Conservation (phyloP, 2,888 invertebrate genomes). For the Caenorhabditis imperialis region DNA sequence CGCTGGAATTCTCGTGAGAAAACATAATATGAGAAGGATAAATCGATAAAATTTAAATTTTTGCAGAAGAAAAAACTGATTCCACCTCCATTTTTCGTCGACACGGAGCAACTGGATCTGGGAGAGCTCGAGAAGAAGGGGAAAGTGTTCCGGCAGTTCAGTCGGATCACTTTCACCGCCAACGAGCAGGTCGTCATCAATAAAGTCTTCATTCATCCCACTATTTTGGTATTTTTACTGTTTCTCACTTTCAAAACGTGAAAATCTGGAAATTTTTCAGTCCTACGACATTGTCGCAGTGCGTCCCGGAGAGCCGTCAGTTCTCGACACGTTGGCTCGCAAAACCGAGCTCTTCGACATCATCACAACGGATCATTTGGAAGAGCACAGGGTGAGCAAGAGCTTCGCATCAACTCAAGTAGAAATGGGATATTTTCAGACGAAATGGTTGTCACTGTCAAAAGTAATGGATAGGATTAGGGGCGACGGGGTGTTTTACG, state of each 20-base stretch:
- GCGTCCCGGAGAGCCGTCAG: conserved; percentile 68
- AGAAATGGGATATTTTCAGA: conserved; percentile 29
- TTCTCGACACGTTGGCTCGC: conserved; percentile 72
- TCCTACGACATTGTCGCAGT: conserved; percentile 75
- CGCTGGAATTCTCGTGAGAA: conserved; percentile 34
- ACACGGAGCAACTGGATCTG: conserved; percentile 66
- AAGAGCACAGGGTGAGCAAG: conserved; percentile 44
- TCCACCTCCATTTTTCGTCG: conserved; percentile 76
- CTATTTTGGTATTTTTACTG: conserved; percentile 41
- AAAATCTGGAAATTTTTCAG: too few relatives aligned
- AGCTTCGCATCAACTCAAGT: neutral
- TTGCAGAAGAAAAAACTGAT: conserved; percentile 57
- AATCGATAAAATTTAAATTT: neutral
- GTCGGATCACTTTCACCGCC: conserved; percentile 60
- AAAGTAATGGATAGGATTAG: conserved; percentile 59
- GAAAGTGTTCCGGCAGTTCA: conserved; percentile 74
- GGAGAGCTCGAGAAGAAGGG: conserved; percentile 65
- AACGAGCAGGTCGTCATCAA: conserved; percentile 62
- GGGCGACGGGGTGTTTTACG: conserved; percentile 62
- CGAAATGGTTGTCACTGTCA: conserved; percentile 49
- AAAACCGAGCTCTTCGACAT: conserved; percentile 76
- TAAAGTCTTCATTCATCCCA: conserved; percentile 56
- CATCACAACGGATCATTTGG: conserved; percentile 60
- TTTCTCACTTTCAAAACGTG: too few relatives aligned
- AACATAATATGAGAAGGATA: neutral